Evolutionary conservation across 2,797 vertebrate species (phyloP).

Genomic region (Sarcoramphus papa): DNA sequence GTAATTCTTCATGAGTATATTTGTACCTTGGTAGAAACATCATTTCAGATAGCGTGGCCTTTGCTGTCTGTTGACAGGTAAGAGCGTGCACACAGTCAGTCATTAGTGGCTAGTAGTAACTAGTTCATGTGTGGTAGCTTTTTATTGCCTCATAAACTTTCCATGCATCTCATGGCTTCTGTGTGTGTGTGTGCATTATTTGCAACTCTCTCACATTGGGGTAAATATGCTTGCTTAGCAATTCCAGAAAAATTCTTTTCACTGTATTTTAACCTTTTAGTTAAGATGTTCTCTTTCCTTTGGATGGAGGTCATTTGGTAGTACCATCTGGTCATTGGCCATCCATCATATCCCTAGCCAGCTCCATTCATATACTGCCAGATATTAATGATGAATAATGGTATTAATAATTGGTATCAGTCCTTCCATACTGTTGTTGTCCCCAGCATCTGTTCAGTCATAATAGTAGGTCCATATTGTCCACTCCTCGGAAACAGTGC

Average conservation of each 20-base stretch:
- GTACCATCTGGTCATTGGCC: neutral
- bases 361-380: neutral
- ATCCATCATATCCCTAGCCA: neutral
- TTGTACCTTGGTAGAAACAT: neutral
- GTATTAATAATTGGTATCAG: neutral
- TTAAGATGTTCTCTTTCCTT: neutral
- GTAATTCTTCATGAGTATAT: neutral
- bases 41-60: neutral
- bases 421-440: neutral
- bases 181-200: neutral
- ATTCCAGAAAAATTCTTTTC: neutral
- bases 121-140: neutral
- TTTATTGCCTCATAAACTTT: neutral
- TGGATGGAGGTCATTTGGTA: neutral
- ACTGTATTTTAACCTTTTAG: neutral
- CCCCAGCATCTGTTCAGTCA: neutral
- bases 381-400: neutral
- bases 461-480: neutral
- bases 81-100: neutral
- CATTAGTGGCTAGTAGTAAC: neutral
- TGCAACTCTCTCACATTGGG: neutral
- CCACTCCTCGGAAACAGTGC: neutral
- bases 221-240: neutral
- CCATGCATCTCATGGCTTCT: neutral
- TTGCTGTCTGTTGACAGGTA: neutral